Conservation (phyloP, 1,140 invertebrate species). For the Drosophila repleta region DNA sequence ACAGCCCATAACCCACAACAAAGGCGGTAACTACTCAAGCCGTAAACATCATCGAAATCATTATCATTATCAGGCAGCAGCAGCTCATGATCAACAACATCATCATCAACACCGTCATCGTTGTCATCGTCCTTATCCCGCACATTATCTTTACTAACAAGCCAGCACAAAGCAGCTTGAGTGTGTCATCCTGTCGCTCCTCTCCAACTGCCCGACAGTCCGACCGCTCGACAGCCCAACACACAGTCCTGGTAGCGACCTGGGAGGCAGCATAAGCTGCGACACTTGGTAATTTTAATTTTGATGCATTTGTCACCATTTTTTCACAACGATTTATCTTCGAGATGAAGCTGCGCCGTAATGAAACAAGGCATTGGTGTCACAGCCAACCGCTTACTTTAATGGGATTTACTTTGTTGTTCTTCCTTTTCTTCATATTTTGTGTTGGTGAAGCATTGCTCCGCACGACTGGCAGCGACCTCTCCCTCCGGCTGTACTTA, state of each 20-base stretch:
- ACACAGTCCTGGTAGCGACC: not conserved
- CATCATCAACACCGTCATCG: slow-evolving; percentile 26
- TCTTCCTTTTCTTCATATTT: slow-evolving; percentile 1
- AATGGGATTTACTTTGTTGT: slow-evolving; percentile 57
- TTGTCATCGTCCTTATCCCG: slow-evolving; percentile 37
- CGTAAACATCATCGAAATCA: slow-evolving; percentile 69
- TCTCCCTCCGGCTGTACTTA: slow-evolving; percentile 3
- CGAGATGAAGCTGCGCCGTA: slow-evolving; percentile 46
- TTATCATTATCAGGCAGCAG: slow-evolving; percentile 36
- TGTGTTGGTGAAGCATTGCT: slow-evolving; percentile 3
- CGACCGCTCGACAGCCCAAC: not conserved
- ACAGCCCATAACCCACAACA: slow-evolving; percentile 15
- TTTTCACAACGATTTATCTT: slow-evolving; percentile 71
- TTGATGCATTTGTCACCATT: slow-evolving; percentile 80
- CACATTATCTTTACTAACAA: slow-evolving; percentile 70
- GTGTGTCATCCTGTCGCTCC: slow-evolving; percentile 60
- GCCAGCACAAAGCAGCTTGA: slow-evolving; percentile 69
- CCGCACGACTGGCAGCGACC: not conserved
- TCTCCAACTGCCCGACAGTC: not conserved
- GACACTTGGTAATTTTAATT: slow-evolving; percentile 78
- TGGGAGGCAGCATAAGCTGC: slow-evolving; percentile 18
- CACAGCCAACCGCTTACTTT: slow-evolving; percentile 56
- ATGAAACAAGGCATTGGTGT: slow-evolving; percentile 60
- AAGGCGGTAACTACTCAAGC: slow-evolving; percentile 44
- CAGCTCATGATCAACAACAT: slow-evolving; percentile 36